phyloP scores from a whole-genome alignment of 2,797 vertebrate genomes.

The Alca torda region DNA sequence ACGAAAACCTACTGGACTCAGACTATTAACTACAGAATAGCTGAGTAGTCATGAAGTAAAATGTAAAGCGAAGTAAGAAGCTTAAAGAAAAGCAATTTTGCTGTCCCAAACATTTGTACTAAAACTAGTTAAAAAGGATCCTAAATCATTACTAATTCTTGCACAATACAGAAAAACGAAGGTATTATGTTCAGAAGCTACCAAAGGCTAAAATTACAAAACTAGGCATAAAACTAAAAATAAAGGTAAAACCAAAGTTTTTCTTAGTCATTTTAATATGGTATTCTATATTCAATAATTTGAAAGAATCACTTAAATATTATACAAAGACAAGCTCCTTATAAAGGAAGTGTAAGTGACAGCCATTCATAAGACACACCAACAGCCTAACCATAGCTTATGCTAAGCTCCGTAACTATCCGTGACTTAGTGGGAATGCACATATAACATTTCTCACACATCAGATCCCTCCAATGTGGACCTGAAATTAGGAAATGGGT shows the following conservation, averaged over 20 bases:
- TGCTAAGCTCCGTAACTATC: rapidly evolving
- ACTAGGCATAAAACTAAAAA: neutral
- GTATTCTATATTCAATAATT: neutral
- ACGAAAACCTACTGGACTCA: neutral
- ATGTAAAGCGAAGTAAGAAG: neutral
- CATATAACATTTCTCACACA: neutral
- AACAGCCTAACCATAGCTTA: neutral
- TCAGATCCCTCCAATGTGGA: neutral
- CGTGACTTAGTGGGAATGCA: neutral
- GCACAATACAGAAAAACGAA: neutral
- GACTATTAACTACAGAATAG: neutral
- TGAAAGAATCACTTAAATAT: neutral
- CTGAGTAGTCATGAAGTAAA: neutral
- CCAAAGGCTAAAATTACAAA: neutral
- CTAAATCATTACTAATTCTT: neutral
- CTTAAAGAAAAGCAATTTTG: neutral
- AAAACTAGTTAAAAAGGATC: neutral
- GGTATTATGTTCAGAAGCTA: neutral
- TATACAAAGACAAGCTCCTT: neutral
- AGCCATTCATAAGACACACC: neutral
- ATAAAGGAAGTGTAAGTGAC: neutral
- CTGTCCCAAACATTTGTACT: neutral
- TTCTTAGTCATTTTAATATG: neutral
- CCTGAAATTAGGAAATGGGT: neutral
- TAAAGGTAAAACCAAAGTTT: neutral